Conservation (phyloP, 2,888 invertebrate species). For the Steinernema carpocapsae region DNA sequence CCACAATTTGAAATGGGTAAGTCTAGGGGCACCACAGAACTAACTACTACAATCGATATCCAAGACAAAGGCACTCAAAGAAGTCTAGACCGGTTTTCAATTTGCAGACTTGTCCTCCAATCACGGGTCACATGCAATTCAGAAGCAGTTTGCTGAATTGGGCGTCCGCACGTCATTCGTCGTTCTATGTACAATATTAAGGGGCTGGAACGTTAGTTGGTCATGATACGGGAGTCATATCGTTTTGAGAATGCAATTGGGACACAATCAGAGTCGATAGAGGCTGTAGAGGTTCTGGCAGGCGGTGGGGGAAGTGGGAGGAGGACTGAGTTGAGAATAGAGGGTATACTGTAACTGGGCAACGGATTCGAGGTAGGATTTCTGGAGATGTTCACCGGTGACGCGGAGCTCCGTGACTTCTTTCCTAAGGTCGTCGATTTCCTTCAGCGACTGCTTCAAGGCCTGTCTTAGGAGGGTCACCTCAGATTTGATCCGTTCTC, state of each 20-base stretch:
- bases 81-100: too few species aligned
- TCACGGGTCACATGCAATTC: background rate
- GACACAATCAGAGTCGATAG: slow-evolving; percentile 10
- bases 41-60: too few species aligned
- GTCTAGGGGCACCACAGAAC: too few species aligned
- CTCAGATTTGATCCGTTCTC: slow-evolving; percentile 18
- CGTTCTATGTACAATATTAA: slow-evolving; percentile 15
- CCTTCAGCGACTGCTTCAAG: slow-evolving; percentile 19
- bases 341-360: slow-evolving; percentile 31
- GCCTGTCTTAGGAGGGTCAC: slow-evolving; percentile 29
- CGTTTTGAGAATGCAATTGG: background rate
- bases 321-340: slow-evolving; percentile 25
- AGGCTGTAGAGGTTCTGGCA: slow-evolving; percentile 26
- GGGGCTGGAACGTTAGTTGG: background rate
- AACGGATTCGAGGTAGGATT: slow-evolving; percentile 15
- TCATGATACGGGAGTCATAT: background rate
- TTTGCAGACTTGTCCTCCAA: background rate
- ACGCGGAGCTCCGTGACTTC: slow-evolving; percentile 36
- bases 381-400: slow-evolving; percentile 26
- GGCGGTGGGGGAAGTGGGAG: background rate
- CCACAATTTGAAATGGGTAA: too few species aligned
- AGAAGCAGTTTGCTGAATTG: slow-evolving; percentile 20
- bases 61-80: too few species aligned
- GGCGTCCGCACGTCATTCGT: background rate
- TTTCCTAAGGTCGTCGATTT: slow-evolving; percentile 31